These are phyloP conservation scores for Dioctria rufipes DNA, from an alignment of 2,888 invertebrate species.

Conservation along the genomic window DNA sequence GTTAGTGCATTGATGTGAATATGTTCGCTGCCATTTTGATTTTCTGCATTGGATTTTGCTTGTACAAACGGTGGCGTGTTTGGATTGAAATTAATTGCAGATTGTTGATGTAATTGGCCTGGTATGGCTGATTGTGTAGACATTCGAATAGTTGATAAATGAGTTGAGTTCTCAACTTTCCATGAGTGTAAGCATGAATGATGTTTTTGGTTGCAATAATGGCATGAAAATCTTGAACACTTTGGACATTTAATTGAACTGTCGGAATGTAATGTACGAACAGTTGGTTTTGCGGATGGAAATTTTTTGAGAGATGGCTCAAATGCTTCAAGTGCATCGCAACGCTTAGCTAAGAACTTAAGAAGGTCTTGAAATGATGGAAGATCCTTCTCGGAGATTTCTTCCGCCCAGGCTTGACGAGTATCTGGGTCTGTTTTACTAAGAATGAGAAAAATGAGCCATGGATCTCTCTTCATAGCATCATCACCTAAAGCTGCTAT, in stretches of 20 bases:
- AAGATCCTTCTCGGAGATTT: not conserved
- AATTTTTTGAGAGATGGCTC: not conserved
- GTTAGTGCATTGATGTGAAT: no score
- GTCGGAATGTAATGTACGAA: not conserved
- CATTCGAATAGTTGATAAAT: no score
- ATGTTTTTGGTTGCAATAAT: not conserved
- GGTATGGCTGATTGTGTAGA: no score
- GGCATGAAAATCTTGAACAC: not conserved
- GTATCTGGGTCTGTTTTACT: conserved; percentile 16
- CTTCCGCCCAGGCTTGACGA: conserved; percentile 1
- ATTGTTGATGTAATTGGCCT: no score
- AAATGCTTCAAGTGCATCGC: conserved; percentile 16
- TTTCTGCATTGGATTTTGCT: no score
- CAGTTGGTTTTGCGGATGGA: not conserved
- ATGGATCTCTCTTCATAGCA: conserved; percentile 4
- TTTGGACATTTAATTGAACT: not conserved
- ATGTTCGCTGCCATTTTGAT: no score
- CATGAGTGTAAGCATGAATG: not conserved
- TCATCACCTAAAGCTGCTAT: conserved; percentile 8
- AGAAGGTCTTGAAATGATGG: not conserved
- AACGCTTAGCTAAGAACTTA: not conserved
- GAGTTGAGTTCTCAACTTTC: no score
- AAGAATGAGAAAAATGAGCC: not conserved
- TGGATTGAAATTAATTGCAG: no score
- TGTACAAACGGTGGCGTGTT: no score